Conservation (phyloP, 2,797 vertebrate genomes). For the Apogon hyalosoma region DNA sequence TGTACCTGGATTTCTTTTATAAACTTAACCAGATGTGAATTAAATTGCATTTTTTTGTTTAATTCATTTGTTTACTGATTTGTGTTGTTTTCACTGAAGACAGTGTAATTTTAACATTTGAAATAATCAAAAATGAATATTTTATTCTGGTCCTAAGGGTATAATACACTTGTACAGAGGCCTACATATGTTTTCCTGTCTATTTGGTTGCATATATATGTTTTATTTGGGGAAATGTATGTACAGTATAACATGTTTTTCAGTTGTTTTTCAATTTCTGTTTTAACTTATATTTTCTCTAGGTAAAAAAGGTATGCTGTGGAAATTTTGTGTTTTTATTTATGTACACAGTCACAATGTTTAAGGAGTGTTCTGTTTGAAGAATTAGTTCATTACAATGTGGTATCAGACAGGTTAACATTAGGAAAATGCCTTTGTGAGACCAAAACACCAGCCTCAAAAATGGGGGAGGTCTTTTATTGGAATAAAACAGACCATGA, state of each 20-base stretch:
- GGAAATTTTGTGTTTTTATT: conserved; percentile 31
- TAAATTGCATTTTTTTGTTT: conserved; percentile 25
- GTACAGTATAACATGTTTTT: not conserved
- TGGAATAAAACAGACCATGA: too few species aligned
- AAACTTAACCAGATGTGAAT: conserved; percentile 21
- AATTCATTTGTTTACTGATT: not conserved
- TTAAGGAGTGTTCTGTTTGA: conserved; percentile 4
- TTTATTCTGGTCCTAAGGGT: conserved; percentile 21
- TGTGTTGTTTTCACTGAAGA: too few species aligned
- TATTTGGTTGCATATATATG: conserved; percentile 3
- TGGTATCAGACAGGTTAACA: too few species aligned
- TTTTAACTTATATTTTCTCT: conserved; percentile 33
- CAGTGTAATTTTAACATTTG: conserved; percentile 5
- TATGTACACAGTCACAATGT: conserved; percentile 8
- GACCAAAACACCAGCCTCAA: too few species aligned
- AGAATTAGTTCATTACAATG: not conserved
- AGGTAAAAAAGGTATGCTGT: conserved; percentile 27
- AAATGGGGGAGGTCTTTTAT: too few species aligned
- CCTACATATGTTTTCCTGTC: conserved; percentile 14
- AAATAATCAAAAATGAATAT: conserved; percentile 18
- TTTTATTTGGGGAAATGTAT: conserved; percentile 4
- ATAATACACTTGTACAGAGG: conserved; percentile 29
- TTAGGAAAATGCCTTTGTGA: too few species aligned
- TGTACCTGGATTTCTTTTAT: conserved; percentile 43
- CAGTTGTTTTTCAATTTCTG: conserved; percentile 4